phyloP scores from a whole-genome alignment of 2,888 invertebrate species.

The Dyspetes luteomarginatus region DNA sequence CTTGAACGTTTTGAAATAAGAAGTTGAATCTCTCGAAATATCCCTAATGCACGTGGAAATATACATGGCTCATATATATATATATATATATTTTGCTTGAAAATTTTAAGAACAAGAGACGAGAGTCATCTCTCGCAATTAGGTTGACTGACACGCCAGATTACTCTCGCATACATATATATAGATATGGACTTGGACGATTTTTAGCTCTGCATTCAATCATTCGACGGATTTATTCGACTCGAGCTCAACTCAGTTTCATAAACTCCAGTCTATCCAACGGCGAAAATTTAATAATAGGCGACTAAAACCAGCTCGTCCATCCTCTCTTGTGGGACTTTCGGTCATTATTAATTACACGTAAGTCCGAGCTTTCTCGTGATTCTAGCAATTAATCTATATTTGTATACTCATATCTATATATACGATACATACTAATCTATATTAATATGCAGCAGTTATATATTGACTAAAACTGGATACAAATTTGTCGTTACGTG shows the following conservation, averaged over 20 bases:
- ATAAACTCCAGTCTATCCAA: slow-evolving; percentile 10
- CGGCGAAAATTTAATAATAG: slow-evolving; percentile 53
- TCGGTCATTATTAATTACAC: slow-evolving; percentile 50
- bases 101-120: slow-evolving; percentile 42
- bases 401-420: no score
- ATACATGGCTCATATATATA: no score
- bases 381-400: not conserved
- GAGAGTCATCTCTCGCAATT: slow-evolving; percentile 62
- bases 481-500: no score
- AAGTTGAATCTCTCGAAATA: slow-evolving; percentile 19
- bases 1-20: not conserved
- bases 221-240: slow-evolving; percentile 45
- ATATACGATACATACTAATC: not conserved
- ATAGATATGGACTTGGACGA: slow-evolving; percentile 10
- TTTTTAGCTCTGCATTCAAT: slow-evolving; percentile 46
- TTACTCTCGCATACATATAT: slow-evolving; percentile 28
- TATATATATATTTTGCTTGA: slow-evolving; percentile 8
- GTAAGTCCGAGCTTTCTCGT: slow-evolving; percentile 15
- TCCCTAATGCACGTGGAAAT: slow-evolving; percentile 9
- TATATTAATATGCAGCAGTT: not conserved
- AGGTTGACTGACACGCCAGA: slow-evolving; percentile 64
- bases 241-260: no score
- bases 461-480: no score
- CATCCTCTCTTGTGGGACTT: slow-evolving; percentile 7
- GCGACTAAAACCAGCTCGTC: slow-evolving; percentile 36